These are phyloP conservation scores for Xestia rhomboidea DNA, from an alignment of 2,888 invertebrate genomes.

Conservation along the genomic window DNA sequence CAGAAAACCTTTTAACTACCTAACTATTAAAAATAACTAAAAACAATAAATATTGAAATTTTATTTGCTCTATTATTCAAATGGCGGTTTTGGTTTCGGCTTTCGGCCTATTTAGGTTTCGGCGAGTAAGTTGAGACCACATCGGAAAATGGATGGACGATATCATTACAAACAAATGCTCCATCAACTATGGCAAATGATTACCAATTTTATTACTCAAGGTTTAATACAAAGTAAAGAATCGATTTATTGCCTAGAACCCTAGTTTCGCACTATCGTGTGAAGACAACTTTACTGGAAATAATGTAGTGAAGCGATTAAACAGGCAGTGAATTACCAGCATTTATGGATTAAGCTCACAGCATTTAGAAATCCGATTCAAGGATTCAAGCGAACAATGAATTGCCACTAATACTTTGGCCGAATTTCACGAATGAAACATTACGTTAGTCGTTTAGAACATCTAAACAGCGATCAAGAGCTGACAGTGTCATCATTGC, in stretches of 20 bases:
- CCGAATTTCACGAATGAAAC: conserved; percentile 3
- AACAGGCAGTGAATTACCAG: conserved; percentile 12
- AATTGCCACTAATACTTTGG: not conserved
- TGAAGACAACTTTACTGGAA: conserved; percentile 8
- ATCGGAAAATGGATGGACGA: not conserved
- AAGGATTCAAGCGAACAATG: conserved; percentile 28
- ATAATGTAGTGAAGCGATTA: conserved; percentile 3
- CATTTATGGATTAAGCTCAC: conserved; percentile 16
- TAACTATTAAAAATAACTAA: not conserved
- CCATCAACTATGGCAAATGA: not conserved
- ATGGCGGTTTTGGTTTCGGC: conserved; percentile 1
- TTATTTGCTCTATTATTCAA: not conserved
- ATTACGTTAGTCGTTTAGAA: too few species aligned
- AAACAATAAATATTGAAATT: too few species aligned
- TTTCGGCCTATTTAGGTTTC: conserved; percentile 25
- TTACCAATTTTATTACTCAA: conserved; percentile 17
- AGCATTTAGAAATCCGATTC: conserved; percentile 40
- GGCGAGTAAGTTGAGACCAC: not conserved
- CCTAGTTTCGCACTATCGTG: conserved; percentile 2
- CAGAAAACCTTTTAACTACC: not conserved
- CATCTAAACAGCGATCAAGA: too few species aligned
- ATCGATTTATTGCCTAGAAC: conserved; percentile 19
- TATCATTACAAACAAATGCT: conserved; percentile 5
- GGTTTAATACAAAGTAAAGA: conserved; percentile 11
- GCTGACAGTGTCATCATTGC: not conserved